Conservation (phyloP, 2,888 invertebrate species). For the Eutolmus rufibarbis region DNA sequence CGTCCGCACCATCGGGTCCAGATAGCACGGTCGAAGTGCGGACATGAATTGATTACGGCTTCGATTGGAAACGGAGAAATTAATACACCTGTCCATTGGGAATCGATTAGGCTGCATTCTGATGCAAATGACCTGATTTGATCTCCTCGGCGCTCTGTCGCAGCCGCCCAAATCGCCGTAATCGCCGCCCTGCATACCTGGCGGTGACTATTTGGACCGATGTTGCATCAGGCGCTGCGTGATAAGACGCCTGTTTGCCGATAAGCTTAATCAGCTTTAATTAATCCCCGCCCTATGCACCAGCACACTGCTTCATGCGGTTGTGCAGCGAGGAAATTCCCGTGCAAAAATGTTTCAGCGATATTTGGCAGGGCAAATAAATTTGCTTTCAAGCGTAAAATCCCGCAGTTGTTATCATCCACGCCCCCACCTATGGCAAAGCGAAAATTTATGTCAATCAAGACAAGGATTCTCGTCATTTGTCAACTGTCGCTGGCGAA, state of each 20-base stretch:
- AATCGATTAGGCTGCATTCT: constrained; percentile 21
- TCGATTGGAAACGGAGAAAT: not conserved
- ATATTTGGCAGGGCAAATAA: not conserved
- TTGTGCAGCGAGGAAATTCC: not conserved
- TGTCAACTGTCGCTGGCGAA: not conserved
- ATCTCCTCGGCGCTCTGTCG: not conserved
- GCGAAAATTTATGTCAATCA: constrained; percentile 15
- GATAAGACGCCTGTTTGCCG: not conserved
- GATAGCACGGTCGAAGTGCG: not conserved
- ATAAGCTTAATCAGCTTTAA: constrained; percentile 1
- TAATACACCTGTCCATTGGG: constrained; percentile 16
- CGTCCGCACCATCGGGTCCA: not conserved
- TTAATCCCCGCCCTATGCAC: not conserved
- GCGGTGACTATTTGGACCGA: not conserved
- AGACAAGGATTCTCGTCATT: constrained; percentile 16
- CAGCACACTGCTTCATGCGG: not conserved
- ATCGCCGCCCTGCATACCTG: not conserved
- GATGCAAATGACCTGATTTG: constrained; percentile 18
- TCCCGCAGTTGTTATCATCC: not conserved
- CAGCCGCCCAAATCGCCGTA: not conserved
- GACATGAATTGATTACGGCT: not conserved
- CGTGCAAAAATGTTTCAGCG: not conserved
- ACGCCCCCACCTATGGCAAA: not conserved
- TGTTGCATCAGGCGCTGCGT: not conserved
- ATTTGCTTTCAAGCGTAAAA: not conserved